Base-by-base conservation (phyloP, 2,113 vertebrate genomes). In the Phrynosoma platyrhinos region DNA sequence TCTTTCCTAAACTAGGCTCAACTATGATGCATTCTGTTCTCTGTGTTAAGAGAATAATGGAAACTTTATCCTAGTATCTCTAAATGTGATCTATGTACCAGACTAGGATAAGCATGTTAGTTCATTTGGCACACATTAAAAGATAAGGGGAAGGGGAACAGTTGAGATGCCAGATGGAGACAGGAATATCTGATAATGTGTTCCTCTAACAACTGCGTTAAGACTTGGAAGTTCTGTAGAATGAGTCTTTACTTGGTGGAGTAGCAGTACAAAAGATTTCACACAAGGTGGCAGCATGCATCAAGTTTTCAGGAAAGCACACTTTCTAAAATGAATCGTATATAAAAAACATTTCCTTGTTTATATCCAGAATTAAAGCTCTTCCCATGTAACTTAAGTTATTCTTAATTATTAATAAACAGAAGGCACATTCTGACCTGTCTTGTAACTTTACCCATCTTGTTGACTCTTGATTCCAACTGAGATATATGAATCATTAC, bases 271-370 rank as follows among this genome's bases (percentile, higher is more conserved):
- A 42, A 69, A 90, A 14, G 9, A 77, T 0, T 52, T 86, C 79
- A 6, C 83, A 82, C 69, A 80, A 79, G 21, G 10, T 83, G 64
- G 23, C 89, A 1, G n/a, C 55, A 0, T 32, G 2, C 62, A 36
- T 82, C 18, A 79, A 36, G 58, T 2, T 90, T 91, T 79, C 90
- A 66, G 68, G 0, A 52, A 27, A 83, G 91, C 85, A 47, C 62
- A 30, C 58, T 74, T 32, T 66, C 52, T 27, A 74, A 92, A 80
- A 68, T 36, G 9, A 5, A 4, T n/a, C 14, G 53, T 69, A 69
- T 82, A 69, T 82, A 27, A 5, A 66, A 0, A 82, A 40, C 18
- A 18, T 4, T 80, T 90, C 30, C 23, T 27, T 64, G 25, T 77
- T 47, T 78, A 36, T 16, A 78, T 16, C 25, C 2, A 42, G 32